These are phyloP conservation scores for Chelon auratus DNA, from an alignment of 2,797 vertebrate genomes.

Conservation along the genomic window DNA sequence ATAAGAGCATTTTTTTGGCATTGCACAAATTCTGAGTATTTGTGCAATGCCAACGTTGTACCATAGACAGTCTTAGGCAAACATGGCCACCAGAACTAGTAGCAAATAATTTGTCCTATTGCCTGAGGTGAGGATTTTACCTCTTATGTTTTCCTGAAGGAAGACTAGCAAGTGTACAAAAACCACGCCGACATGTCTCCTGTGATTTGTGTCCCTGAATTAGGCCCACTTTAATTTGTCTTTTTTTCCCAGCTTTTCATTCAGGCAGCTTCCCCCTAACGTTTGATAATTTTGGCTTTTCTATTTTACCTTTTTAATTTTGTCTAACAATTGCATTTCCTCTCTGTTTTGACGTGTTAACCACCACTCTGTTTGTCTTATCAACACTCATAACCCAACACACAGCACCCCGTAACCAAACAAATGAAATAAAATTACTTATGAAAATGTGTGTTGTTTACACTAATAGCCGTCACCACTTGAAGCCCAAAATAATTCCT, in stretches of 20 bases:
- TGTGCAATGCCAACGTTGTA: not conserved
- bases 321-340: constrained; percentile 3
- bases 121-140: constrained; percentile 49
- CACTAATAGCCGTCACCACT: constrained; percentile 23
- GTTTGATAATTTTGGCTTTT: constrained; percentile 13
- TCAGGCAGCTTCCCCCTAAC: not conserved
- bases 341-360: constrained; percentile 1
- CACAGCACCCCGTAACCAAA: constrained; percentile 7
- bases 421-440: constrained; percentile 14
- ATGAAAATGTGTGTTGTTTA: constrained; percentile 26
- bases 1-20: too few relatives aligned
- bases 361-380: constrained; percentile 14
- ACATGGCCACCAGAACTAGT: constrained; percentile 13
- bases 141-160: constrained; percentile 51
- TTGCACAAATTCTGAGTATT: not conserved
- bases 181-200: constrained; percentile 7
- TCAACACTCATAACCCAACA: constrained; percentile 14
- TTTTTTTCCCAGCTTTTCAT: constrained; percentile 1
- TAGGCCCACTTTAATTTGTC: constrained; percentile 9
- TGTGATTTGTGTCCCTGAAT: constrained; percentile 23
- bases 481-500: constrained; percentile 26
- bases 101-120: constrained; percentile 36
- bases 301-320: constrained; percentile 13
- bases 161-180: constrained; percentile 21
- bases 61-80: constrained; percentile 4